Percentiles rank a stretch among this genome's conserved stretches.
Conservation (phyloP, 1,140 invertebrate genomes). For the Drosophila varians region DNA sequence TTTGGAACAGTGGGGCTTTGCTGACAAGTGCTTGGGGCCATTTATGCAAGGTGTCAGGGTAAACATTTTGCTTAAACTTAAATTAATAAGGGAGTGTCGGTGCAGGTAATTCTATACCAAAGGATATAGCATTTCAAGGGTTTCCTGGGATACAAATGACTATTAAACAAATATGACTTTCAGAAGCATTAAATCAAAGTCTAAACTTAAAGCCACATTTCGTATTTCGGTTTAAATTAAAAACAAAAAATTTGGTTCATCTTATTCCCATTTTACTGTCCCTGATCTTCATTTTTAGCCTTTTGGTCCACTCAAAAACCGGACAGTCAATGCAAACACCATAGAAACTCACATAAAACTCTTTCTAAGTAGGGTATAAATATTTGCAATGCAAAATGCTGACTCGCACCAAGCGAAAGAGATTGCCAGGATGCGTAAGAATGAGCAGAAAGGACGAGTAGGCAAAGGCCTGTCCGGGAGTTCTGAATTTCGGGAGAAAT, state of each 20-base stretch:
- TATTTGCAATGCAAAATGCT: slow-evolving; percentile 60
- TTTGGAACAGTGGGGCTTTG: slow-evolving; percentile 4
- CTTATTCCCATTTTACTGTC: slow-evolving; percentile 1
- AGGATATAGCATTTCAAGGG: no score
- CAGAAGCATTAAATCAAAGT: no score
- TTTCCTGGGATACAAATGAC: no score
- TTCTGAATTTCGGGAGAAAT: slow-evolving; percentile 16
- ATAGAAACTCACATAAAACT: slow-evolving; percentile 49
- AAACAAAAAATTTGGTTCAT: not conserved
- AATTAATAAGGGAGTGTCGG: not conserved
- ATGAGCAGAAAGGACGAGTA: slow-evolving; percentile 13
- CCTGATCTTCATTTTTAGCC: slow-evolving; percentile 4
- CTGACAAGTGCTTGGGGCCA: not conserved
- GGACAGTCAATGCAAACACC: slow-evolving; percentile 23
- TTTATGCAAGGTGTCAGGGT: not conserved
- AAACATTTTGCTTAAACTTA: not conserved
- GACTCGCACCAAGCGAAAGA: slow-evolving; percentile 27
- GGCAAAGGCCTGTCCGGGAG: slow-evolving; percentile 8
- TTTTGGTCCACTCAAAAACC: slow-evolving; percentile 10
- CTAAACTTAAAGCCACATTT: no score
- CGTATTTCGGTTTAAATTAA: not conserved
- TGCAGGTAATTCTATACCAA: not conserved
- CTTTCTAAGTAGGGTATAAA: slow-evolving; percentile 54
- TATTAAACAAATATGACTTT: no score
- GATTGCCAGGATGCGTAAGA: slow-evolving; percentile 12